A percentile compares a stretch with the other conserved stretches of the same genome.
Evolutionary conservation across 2,797 vertebrate species (phyloP).

Genomic region (Alauda arvensis): DNA sequence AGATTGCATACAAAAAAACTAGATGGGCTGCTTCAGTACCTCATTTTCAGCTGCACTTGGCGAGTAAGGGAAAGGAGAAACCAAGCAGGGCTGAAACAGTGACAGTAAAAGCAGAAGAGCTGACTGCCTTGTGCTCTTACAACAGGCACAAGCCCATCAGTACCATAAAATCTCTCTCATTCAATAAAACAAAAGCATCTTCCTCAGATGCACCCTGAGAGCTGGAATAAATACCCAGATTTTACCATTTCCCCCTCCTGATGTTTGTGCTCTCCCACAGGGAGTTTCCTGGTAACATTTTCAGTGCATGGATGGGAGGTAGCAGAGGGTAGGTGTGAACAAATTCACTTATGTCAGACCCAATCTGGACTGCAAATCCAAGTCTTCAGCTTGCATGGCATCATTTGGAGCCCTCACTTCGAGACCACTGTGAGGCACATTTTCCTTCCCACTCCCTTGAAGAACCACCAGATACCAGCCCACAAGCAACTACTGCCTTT

Average conservation of each 20-base stretch:
- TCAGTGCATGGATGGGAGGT: not conserved
- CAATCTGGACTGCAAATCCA: not conserved
- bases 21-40: not conserved
- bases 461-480: not conserved
- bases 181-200: not conserved
- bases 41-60: constrained; percentile 6
- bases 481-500: not conserved
- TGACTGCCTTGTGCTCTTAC: not conserved
- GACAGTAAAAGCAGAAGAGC: not conserved
- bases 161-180: not conserved
- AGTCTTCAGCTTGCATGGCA: not conserved
- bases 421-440: not conserved
- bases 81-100: not conserved
- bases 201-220: not conserved
- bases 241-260: not conserved
- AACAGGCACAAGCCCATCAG: not conserved
- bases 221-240: not conserved
- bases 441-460: not conserved
- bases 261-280: not conserved
- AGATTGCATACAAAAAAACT: not conserved
- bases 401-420: not conserved
- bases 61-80: not conserved
- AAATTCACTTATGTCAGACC: not conserved
- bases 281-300: not conserved
- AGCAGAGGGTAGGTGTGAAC: not conserved